phyloP scores from a whole-genome alignment of 2,797 vertebrate genomes.

The Carapus acus region DNA sequence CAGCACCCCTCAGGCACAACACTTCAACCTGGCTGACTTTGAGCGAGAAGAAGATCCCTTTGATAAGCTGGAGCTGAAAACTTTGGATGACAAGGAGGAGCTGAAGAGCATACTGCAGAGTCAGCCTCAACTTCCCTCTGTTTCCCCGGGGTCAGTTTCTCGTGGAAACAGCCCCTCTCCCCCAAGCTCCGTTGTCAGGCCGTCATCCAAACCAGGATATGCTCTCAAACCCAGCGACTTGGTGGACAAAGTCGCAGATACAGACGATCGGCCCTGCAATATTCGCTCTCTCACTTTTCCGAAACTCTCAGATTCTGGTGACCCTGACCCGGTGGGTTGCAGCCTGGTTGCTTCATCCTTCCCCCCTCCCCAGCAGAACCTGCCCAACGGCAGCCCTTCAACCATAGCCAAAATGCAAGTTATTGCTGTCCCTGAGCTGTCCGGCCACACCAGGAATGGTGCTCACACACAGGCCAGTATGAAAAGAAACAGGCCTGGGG shows the following conservation, averaged over 20 bases:
- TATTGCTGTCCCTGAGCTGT: conserved; percentile 53
- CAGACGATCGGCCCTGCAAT: conserved; percentile 86
- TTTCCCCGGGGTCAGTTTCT: conserved; percentile 63
- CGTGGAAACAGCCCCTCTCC: conserved; percentile 69
- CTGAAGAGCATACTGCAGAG: conserved; percentile 89
- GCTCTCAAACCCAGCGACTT: conserved; percentile 92
- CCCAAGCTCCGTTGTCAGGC: conserved; percentile 56
- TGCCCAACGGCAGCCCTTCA: conserved; percentile 77
- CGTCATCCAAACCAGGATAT: conserved; percentile 62
- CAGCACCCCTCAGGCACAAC: conserved; percentile 72
- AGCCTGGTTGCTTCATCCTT: conserved; percentile 32
- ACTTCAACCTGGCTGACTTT: conserved; percentile 94
- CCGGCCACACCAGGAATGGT: conserved; percentile 54
- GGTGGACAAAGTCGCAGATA: conserved; percentile 75
- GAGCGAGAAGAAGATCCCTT: conserved; percentile 98
- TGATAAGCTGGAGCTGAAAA: conserved; percentile 96
- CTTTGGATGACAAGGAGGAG: conserved; percentile 91
- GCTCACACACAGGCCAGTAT: conserved; percentile 66
- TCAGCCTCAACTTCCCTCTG: conserved; percentile 71
- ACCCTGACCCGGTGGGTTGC: conserved; percentile 51
- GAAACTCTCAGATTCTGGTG: conserved; percentile 85
- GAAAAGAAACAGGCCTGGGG: neutral
- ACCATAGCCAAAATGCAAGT: conserved; percentile 69
- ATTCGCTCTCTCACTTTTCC: conserved; percentile 96
- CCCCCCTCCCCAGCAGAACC: conserved; percentile 46